A percentile compares a stretch with the other conserved stretches of the same genome.
These are phyloP conservation scores for Syndactyla subalaris DNA, from an alignment of 2,797 vertebrate genomes.

Conservation along the genomic window DNA sequence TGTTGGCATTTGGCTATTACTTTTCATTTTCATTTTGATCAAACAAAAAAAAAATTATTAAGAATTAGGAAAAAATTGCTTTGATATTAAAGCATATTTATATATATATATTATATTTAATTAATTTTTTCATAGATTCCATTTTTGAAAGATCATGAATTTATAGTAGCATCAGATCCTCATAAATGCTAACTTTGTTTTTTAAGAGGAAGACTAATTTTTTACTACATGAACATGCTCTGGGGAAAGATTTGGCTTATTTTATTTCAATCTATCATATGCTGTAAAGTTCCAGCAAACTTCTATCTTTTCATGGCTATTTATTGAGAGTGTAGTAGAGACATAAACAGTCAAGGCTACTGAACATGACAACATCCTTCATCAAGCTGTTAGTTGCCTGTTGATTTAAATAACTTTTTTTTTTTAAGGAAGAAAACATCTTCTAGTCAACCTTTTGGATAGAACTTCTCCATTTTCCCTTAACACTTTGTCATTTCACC, in stretches of 20 bases:
- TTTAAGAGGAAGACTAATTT: neutral
- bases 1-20: neutral
- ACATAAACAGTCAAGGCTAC: neutral
- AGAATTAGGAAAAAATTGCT: neutral
- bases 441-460: neutral
- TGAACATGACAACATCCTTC: neutral
- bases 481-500: neutral
- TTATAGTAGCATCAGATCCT: neutral
- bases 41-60: neutral
- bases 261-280: neutral
- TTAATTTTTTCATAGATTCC: neutral
- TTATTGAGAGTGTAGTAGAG: neutral
- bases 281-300: neutral
- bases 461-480: neutral
- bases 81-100: neutral
- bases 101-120: neutral
- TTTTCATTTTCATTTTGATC: neutral
- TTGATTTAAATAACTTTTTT: neutral
- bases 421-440: neutral
- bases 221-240: neutral
- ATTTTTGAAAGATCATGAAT: neutral
- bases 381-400: neutral
- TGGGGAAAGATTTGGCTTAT: neutral
- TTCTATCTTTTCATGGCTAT: neutral
- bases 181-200: neutral